Evolutionary conservation across 1,140 invertebrate species (phyloP).

Genomic region (Penaeus vannamei): DNA sequence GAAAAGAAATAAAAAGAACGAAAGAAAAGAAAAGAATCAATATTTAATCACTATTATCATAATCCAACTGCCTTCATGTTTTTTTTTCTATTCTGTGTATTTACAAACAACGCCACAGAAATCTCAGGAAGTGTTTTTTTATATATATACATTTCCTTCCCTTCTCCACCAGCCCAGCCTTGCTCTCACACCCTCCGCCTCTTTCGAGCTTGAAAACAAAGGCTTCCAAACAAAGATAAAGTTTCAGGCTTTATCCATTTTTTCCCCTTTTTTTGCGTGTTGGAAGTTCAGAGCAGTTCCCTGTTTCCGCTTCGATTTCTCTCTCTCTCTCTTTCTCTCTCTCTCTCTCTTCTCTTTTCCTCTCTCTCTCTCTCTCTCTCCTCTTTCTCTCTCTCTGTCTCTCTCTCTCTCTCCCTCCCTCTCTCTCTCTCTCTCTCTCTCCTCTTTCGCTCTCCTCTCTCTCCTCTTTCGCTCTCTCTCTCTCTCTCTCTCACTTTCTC

Average conservation of each 20-base stretch:
- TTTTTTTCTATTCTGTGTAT: too few species aligned
- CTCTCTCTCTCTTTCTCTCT: conserved; percentile 37
- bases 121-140: too few species aligned
- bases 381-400: conserved; percentile 17
- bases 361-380: not conserved
- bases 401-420: not conserved
- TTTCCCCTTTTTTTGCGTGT: too few species aligned
- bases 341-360: not conserved
- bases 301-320: not conserved
- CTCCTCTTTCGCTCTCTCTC: not conserved
- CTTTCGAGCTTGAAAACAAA: not conserved
- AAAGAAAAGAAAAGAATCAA: too few species aligned
- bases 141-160: too few species aligned
- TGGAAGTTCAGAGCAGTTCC: not conserved
- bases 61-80: too few species aligned
- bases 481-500: not conserved
- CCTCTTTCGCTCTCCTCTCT: not conserved
- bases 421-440: not conserved
- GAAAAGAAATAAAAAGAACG: too few species aligned
- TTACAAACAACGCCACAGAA: too few species aligned
- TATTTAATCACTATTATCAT: too few species aligned
- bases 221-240: not conserved
- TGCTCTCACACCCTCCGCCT: too few species aligned
- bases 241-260: not conserved
- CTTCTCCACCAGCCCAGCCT: too few species aligned